phyloP scores from a whole-genome alignment of 2,797 vertebrate species.

The Tokudaia tokunoshimensis region DNA sequence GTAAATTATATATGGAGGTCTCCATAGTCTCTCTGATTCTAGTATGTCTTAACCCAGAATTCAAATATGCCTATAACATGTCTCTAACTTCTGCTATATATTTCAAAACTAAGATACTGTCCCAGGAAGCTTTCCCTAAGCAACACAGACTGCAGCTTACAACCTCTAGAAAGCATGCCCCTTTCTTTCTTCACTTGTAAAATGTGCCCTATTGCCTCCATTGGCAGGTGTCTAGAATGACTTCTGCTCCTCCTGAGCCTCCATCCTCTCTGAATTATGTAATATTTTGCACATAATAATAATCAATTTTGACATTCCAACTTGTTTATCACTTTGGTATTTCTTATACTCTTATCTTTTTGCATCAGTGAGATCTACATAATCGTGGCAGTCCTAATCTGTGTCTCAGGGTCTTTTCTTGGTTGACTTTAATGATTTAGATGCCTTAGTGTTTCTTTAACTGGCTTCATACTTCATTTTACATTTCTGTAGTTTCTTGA shows the following conservation, averaged over 20 bases:
- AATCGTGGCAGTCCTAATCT: slow-evolving; percentile 13
- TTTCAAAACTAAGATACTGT: not conserved
- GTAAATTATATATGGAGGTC: not conserved
- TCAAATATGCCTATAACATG: not conserved
- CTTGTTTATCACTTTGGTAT: not conserved
- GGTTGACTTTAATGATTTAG: not conserved
- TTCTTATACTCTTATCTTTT: slow-evolving; percentile 29
- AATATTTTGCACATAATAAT: not conserved
- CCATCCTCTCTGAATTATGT: not conserved
- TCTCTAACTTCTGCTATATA: not conserved
- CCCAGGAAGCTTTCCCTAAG: not conserved
- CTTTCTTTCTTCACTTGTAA: not conserved
- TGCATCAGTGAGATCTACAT: slow-evolving; percentile 42
- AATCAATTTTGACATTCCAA: slow-evolving; percentile 19
- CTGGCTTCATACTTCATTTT: slow-evolving; percentile 35
- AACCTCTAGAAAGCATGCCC: not conserved
- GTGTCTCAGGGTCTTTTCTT: slow-evolving; percentile 49
- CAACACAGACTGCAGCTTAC: not conserved
- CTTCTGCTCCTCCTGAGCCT: not conserved
- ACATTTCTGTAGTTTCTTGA: not conserved
- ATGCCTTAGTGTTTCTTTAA: slow-evolving; percentile 50
- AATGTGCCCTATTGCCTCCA: not conserved
- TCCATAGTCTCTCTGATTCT: not conserved
- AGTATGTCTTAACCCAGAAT: not conserved
- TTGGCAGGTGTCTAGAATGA: not conserved